Percentiles rank a stretch among this genome's conserved stretches.
phyloP scores from a whole-genome alignment of 1,140 invertebrate species.

The Lucilia cuprina region DNA sequence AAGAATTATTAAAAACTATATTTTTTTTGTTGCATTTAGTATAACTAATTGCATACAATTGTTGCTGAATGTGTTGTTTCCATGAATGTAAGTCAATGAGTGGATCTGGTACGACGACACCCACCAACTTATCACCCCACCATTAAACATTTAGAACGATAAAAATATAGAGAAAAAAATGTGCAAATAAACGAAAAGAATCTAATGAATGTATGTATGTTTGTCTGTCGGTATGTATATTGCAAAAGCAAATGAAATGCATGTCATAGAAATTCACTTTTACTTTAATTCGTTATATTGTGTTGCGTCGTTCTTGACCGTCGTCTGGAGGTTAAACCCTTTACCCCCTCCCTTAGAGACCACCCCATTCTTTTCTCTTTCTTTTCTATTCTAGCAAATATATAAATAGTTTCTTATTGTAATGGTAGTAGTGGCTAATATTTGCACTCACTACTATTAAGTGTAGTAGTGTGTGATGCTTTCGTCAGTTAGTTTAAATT shows the following conservation, averaged over 20 bases:
- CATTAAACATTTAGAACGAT: background rate
- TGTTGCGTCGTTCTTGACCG: conserved; percentile 20
- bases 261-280: conserved; percentile 33
- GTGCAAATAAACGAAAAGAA: background rate
- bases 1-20: background rate
- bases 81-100: no score
- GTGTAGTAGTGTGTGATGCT: no score
- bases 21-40: background rate
- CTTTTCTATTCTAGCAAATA: no score
- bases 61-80: background rate
- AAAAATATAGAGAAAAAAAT: background rate
- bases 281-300: conserved; percentile 21
- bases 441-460: no score
- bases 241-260: background rate
- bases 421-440: no score
- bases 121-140: no score
- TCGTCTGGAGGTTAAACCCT: background rate
- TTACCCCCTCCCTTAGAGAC: background rate
- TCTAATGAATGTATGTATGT: background rate
- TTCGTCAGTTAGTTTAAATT: no score
- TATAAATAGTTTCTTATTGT: no score
- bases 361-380: no score
- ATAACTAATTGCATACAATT: background rate
- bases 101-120: no score
- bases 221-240: no score